Evolutionary conservation across 2,888 invertebrate genomes (phyloP).

Genomic region (Drosophila tanythrix): DNA sequence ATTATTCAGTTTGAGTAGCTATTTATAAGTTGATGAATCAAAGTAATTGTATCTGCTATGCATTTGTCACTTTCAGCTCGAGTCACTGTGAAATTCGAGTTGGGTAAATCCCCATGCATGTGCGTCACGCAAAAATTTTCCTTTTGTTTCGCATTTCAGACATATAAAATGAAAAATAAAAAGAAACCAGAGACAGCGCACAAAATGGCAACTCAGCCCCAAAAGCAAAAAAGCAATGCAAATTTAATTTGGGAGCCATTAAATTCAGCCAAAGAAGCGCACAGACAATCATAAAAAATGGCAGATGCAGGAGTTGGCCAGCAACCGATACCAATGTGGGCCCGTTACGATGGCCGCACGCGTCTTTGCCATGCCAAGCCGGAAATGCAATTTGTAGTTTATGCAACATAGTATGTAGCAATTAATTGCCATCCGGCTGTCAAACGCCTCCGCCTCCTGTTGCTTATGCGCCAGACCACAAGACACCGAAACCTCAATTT

Average conservation of each 20-base stretch:
- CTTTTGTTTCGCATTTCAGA: slow-evolving; percentile 32
- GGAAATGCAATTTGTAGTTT: slow-evolving; percentile 79
- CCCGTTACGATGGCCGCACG: slow-evolving; percentile 45
- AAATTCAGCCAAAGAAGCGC: slow-evolving; percentile 44
- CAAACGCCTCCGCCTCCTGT: slow-evolving; percentile 9
- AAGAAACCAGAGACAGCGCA: slow-evolving; percentile 9
- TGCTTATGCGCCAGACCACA: slow-evolving; percentile 69
- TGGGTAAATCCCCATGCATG: slow-evolving; percentile 18
- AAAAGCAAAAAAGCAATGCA: slow-evolving; percentile 66
- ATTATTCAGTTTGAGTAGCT: neutral
- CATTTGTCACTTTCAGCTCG: slow-evolving; percentile 15
- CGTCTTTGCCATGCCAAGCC: slow-evolving; percentile 68
- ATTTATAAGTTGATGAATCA: neutral
- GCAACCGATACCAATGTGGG: neutral
- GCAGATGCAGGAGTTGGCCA: neutral
- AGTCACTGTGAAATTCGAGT: slow-evolving; percentile 22
- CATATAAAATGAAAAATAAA: slow-evolving; percentile 7
- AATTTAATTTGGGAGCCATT: slow-evolving; percentile 72
- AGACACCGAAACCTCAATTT: slow-evolving; percentile 76
- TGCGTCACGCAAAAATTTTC: slow-evolving; percentile 33
- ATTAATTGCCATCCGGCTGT: slow-evolving; percentile 66
- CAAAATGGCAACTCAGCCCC: slow-evolving; percentile 41
- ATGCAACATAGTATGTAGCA: slow-evolving; percentile 71
- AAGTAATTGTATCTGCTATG: neutral
- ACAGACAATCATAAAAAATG: slow-evolving; percentile 48